Evolutionary conservation across 2,113 vertebrate species (phyloP).

Genomic region (Phycodurus eques): DNA sequence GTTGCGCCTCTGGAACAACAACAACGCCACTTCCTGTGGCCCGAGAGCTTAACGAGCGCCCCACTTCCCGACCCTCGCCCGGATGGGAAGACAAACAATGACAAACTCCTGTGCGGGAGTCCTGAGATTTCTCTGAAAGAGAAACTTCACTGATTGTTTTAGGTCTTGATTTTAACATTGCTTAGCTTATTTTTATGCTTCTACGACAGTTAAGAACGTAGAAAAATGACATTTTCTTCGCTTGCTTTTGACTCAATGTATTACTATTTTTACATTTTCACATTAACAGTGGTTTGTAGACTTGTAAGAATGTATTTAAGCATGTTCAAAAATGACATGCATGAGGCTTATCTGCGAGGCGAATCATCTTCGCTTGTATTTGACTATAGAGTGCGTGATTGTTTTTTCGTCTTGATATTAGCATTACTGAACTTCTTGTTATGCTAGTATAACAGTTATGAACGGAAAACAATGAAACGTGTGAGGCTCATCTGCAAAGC

Average conservation of each 20-base stretch:
- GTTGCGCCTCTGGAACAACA: constrained; percentile 59
- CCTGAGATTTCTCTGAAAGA: neutral
- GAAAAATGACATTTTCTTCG: neutral
- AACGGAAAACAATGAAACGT: too few species aligned
- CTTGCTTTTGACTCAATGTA: neutral
- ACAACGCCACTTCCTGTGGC: constrained; percentile 69
- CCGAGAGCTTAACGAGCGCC: constrained; percentile 63
- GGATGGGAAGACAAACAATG: constrained; percentile 62
- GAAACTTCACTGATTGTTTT: neutral
- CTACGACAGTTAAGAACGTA: neutral
- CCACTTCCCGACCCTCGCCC: constrained; percentile 30
- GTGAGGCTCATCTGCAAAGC: too few species aligned
- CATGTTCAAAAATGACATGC: neutral
- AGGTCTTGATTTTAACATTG: too few species aligned
- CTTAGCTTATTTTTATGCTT: neutral
- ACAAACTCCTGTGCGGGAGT: neutral
- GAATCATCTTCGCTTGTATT: neutral
- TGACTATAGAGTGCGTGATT: neutral
- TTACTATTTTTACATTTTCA: neutral
- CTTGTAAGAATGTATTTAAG: neutral
- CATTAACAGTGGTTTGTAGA: neutral
- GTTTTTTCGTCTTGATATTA: neutral
- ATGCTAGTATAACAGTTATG: too few species aligned
- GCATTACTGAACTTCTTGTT: too few species aligned
- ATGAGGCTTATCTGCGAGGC: too few species aligned